Conservation (phyloP, 2,113 vertebrate species). For the Tympanuchus pallidicinctus region DNA sequence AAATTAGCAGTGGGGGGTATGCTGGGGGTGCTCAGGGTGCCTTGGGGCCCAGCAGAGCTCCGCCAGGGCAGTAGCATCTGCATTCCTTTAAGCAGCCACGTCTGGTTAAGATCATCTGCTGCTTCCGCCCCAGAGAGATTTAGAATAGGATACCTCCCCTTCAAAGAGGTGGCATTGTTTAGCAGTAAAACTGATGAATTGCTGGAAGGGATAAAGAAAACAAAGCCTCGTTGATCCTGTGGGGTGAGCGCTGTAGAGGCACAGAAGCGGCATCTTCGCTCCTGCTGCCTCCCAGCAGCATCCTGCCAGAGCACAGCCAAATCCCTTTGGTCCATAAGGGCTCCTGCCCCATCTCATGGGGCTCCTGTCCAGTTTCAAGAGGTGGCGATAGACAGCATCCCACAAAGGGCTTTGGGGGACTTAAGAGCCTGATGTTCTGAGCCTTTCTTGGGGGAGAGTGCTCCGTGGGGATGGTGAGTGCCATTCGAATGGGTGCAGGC, state of each 20-base stretch:
- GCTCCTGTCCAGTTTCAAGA: not conserved
- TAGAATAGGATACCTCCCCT: slow-evolving; percentile 32
- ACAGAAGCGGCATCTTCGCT: not conserved
- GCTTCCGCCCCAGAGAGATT: slow-evolving; percentile 1
- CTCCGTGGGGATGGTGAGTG: no score
- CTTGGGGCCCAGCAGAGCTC: not conserved
- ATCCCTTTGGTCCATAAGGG: not conserved
- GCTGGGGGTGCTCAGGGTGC: not conserved
- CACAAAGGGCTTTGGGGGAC: not conserved
- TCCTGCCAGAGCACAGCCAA: not conserved
- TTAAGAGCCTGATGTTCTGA: no score
- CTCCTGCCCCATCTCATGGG: no score
- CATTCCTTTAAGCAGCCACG: not conserved
- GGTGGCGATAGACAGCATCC: not conserved
- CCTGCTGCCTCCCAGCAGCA: fast-evolving
- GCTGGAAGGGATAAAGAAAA: slow-evolving; percentile 31
- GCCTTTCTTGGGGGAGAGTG: not conserved
- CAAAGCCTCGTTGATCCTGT: not conserved
- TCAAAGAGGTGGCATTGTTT: slow-evolving; percentile 30
- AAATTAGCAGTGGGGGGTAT: not conserved
- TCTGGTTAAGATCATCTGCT: slow-evolving; percentile 42
- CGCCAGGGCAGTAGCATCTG: slow-evolving; percentile 51
- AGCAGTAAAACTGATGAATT: slow-evolving; percentile 54
- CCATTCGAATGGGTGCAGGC: fast-evolving
- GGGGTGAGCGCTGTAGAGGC: not conserved